These are phyloP conservation scores for Oxyteleia sp. DNA, from an alignment of 2,888 invertebrate genomes.

Conservation along the genomic window DNA sequence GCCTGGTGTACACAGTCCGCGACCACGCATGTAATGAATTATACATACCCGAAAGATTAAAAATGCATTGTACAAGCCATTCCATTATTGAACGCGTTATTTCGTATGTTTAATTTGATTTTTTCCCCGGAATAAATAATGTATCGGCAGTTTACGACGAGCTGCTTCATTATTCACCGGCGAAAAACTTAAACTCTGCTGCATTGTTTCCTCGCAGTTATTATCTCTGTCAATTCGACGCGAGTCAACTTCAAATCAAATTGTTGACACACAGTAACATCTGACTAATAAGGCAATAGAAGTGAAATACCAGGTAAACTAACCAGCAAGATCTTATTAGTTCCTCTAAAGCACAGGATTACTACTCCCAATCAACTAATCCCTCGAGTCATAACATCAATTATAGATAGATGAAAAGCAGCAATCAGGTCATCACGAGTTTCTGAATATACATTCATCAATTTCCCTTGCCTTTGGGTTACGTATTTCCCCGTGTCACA, in stretches of 20 bases:
- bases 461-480: conserved; percentile 57
- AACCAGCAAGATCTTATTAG: conserved; percentile 64
- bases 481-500: conserved; percentile 49
- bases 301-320: conserved; percentile 58
- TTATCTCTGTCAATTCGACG: conserved; percentile 25
- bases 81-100: too few species aligned
- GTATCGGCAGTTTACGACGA: too few species aligned
- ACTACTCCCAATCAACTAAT: conserved; percentile 66
- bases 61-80: too few species aligned
- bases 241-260: conserved; percentile 25
- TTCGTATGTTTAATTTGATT: too few species aligned
- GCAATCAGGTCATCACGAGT: conserved; percentile 64
- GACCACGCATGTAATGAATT: too few species aligned
- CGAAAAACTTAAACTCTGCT: conserved; percentile 16
- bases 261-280: conserved; percentile 45
- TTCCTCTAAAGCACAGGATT: conserved; percentile 64
- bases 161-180: too few species aligned
- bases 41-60: too few species aligned
- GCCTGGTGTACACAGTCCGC: too few species aligned
- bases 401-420: conserved; percentile 69
- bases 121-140: too few species aligned
- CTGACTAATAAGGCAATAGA: conserved; percentile 57
- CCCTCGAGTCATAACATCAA: conserved; percentile 67
- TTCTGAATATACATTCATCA: conserved; percentile 68
- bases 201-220: conserved; percentile 28